Evolutionary conservation across 2,888 invertebrate species (phyloP).

Genomic region (Epistrophe grossulariae): DNA sequence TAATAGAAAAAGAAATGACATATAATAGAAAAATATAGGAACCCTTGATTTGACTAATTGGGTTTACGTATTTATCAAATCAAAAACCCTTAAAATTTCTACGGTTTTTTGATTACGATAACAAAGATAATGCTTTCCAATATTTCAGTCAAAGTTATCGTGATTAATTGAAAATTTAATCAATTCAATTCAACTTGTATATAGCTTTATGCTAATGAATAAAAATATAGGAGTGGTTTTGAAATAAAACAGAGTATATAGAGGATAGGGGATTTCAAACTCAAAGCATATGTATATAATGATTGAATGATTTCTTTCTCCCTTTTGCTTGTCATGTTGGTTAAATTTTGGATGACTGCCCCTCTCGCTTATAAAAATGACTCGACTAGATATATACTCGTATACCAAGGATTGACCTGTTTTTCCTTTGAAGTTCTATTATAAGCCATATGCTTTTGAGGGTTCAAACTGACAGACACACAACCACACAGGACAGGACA

Average conservation of each 20-base stretch:
- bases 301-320: not conserved
- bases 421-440: conserved; percentile 22
- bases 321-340: conserved; percentile 48
- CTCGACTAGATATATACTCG: not conserved
- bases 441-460: conserved; percentile 16
- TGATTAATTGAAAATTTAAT: conserved; percentile 51
- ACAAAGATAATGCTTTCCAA: not conserved
- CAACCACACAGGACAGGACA: not conserved
- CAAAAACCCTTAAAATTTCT: not conserved
- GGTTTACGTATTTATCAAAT: not conserved
- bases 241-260: not conserved
- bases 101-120: not conserved
- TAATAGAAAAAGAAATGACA: too few species aligned
- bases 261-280: not conserved
- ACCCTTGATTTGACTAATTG: too few species aligned
- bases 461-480: not conserved
- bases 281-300: conserved; percentile 22
- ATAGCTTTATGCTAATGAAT: conserved; percentile 45
- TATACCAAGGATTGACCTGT: conserved; percentile 29
- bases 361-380: conserved; percentile 41
- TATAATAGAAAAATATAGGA: too few species aligned
- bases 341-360: conserved; percentile 23
- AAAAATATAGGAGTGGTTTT: not conserved
- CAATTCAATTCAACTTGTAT: not conserved
- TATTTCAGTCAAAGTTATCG: conserved; percentile 34